Evolutionary conservation across 2,797 vertebrate genomes (phyloP).

Genomic region (Neosalanx taihuensis): DNA sequence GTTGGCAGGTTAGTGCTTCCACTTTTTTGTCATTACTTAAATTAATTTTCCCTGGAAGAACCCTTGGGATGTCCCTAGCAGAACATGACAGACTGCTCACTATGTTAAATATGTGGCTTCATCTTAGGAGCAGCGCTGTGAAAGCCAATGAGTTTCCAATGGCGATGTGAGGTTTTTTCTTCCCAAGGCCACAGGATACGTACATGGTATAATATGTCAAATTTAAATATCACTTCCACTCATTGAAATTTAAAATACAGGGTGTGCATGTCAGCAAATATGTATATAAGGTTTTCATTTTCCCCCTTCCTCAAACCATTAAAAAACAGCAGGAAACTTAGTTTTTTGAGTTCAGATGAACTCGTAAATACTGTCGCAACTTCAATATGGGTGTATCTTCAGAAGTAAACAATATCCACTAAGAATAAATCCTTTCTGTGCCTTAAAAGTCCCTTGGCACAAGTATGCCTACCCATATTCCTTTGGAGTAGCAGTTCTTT

Average conservation of each 20-base stretch:
- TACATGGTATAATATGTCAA: no score
- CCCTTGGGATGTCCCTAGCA: slow-evolving; percentile 4
- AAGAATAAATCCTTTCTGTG: background rate
- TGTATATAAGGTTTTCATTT: no score
- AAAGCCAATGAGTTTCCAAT: slow-evolving; percentile 16
- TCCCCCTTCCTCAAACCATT: no score
- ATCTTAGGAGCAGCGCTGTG: slow-evolving; percentile 20
- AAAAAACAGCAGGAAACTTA: no score
- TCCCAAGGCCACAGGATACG: no score
- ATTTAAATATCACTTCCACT: no score
- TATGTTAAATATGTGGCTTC: slow-evolving; percentile 15
- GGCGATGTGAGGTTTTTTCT: no score
- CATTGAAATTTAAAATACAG: no score
- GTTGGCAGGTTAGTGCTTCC: slow-evolving; percentile 6
- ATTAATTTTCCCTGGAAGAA: slow-evolving; percentile 20
- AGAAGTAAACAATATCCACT: background rate
- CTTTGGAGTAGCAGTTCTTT: background rate
- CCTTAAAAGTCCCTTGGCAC: background rate
- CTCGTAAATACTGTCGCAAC: no score
- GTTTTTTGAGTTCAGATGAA: no score
- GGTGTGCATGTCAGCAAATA: no score
- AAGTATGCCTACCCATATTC: background rate
- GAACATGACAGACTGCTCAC: slow-evolving; percentile 10
- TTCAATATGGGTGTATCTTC: background rate
- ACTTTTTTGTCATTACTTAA: slow-evolving; percentile 32